These are phyloP conservation scores for Drosophila anomalata DNA, from an alignment of 2,888 invertebrate species.

Conservation along the genomic window DNA sequence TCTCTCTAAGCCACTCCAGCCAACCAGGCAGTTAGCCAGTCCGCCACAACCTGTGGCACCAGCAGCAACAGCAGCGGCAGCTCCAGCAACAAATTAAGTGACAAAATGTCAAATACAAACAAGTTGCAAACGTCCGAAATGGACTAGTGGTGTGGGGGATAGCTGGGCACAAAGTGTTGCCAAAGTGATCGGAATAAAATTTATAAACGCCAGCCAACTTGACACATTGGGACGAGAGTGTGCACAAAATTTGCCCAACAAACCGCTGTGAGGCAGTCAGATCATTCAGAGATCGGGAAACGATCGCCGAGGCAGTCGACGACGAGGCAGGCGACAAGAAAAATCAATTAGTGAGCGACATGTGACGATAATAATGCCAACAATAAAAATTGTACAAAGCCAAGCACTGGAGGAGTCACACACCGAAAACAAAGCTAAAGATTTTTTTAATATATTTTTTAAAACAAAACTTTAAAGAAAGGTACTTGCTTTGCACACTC, in stretches of 20 bases:
- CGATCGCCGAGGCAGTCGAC: conserved; percentile 33
- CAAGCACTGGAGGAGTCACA: conserved; percentile 32
- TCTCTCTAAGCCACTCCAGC: conserved; percentile 36
- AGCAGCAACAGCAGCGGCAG: conserved; percentile 38
- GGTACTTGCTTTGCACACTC: neutral
- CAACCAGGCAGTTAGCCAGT: conserved; percentile 26
- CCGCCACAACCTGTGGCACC: conserved; percentile 27
- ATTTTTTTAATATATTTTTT: neutral
- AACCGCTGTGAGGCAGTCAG: conserved; percentile 57
- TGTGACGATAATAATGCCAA: conserved; percentile 84
- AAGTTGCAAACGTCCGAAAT: conserved; percentile 25
- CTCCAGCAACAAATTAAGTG: conserved; percentile 73
- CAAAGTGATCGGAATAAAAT: conserved; percentile 63
- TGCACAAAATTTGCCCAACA: conserved; percentile 72
- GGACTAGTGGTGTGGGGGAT: conserved; percentile 5
- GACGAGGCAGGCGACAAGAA: conserved; percentile 83
- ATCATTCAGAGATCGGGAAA: conserved; percentile 71
- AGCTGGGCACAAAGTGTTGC: conserved; percentile 9
- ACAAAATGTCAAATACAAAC: conserved; percentile 79
- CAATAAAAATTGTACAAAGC: conserved; percentile 73
- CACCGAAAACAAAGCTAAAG: neutral
- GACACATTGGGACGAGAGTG: conserved; percentile 75
- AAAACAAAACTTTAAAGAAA: neutral
- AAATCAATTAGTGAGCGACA: conserved; percentile 84
- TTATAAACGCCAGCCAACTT: conserved; percentile 74